These are phyloP conservation scores for Drepana falcataria DNA, from an alignment of 2,888 invertebrate genomes.

Conservation along the genomic window DNA sequence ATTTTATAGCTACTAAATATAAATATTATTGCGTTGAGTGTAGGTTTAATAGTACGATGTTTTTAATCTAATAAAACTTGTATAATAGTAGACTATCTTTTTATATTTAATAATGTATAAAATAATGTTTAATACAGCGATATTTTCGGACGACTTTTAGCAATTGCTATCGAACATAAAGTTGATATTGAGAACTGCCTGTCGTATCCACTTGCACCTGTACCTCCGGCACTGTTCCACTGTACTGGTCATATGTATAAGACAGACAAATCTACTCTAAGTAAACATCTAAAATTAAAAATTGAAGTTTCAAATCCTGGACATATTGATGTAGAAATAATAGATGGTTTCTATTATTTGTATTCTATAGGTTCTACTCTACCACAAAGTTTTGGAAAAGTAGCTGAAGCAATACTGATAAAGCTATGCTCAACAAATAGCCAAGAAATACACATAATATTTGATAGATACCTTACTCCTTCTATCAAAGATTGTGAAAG, in stretches of 20 bases:
- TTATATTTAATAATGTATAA: too few relatives aligned
- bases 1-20: too few relatives aligned
- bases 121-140: too few relatives aligned
- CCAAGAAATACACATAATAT: slow-evolving; percentile 15
- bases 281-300: slow-evolving; percentile 7
- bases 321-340: slow-evolving; percentile 20
- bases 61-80: too few relatives aligned
- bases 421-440: slow-evolving; percentile 12
- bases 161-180: slow-evolving; percentile 29
- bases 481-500: slow-evolving; percentile 38
- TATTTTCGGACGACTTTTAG: slow-evolving; percentile 20
- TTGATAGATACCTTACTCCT: slow-evolving; percentile 32
- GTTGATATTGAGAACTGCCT: slow-evolving; percentile 28
- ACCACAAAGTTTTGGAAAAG: slow-evolving; percentile 28
- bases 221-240: slow-evolving; percentile 11
- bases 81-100: too few relatives aligned
- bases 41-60: too few relatives aligned
- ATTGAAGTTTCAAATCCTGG: slow-evolving; percentile 3
- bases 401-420: slow-evolving; percentile 21
- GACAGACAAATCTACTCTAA: slow-evolving; percentile 14
- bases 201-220: slow-evolving; percentile 19
- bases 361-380: slow-evolving; percentile 20
- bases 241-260: slow-evolving; percentile 13
- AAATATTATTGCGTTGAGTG: too few relatives aligned
- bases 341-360: slow-evolving; percentile 28